Evolutionary conservation across 2,888 invertebrate genomes (phyloP), one percentile per base, ranked within the genome.

Genomic region (Allolobophora icterica): DNA sequence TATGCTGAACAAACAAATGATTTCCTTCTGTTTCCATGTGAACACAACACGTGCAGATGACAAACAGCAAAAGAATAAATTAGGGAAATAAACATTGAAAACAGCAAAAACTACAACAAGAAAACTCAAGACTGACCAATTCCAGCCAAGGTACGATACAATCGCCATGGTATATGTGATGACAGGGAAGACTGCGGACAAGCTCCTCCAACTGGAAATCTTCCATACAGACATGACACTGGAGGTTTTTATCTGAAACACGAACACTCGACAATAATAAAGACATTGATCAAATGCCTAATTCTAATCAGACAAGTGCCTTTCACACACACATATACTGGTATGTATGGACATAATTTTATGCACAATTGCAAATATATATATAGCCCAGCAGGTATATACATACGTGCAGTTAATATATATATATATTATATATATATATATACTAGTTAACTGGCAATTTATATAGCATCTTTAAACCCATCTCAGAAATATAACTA

Each of bases 221-320:
- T 94, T 99, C 99, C 98, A 99, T 99, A 96, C 99, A 99, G 11
- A 99, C 98, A 0, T 98, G 98, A 96, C 99, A 99, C 94, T 98
- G 97, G 42, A 97, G 96, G n/a, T 91, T 91, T 83, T 90, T 89
- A 52, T 90, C 91, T 92, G 91, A 58, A 34, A 30, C 35, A 35
- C 34, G 52, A 45, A 87, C 30, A 40, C 4, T n/a, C 34, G 24
- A 15, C 30, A 3, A 33, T 17, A 33, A 45, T 35, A n/a, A 40
- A 19, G 38, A 24, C 52, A 52, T 52, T 21, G 21, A 52, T 24
- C 17, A 8, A 71, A 71, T 3, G 1, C 24, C 24, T 52, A 1
- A 30, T n/a, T 71, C 71, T 71, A n/a, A 71, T n/a, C 17, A 71
- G 30, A 30, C 30, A 58, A 24, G 58, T 30, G 58, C 58, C 30